Evolutionary conservation across 2,113 vertebrate genomes (phyloP), one percentile per base, ranked within the genome.

Genomic region (Cercocebus atys): DNA sequence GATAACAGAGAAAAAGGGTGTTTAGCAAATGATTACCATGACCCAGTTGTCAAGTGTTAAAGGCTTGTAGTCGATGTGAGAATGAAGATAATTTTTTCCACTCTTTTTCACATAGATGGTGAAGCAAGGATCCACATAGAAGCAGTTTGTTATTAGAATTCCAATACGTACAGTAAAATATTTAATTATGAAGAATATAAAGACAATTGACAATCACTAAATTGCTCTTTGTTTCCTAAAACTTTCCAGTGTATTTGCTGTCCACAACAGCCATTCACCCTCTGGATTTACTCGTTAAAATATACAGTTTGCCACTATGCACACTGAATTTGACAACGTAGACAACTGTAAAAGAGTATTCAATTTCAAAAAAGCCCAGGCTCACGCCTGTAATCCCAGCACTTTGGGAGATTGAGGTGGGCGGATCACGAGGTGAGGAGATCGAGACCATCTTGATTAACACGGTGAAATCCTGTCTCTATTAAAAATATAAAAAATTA

Each of bases 261-360:
- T 45, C 43, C 9, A 85, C 20, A 47, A 68, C 5, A 91, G 96
- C 76, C 43, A 2, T 50, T 11, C 7, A 83, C 12, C 10, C 0
- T 93, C 43, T n/a, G 45, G n/a, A 52, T 45, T 96, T 43, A 93
- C 91, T n/a, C 38, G 52, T 70, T 96, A 94, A 88, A 85, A 78
- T 0, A 30, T 85, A 70, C 23, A 89, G 55, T 47, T 66, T 98
- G 87, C 90, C 16, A 78, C 2, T 81, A 50, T 40, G 11, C 6
- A 57, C 57, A 35, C 66, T 92, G 0, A 81, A 20, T 97, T 73
- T 95, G 86, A 86, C 47, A 97, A 17, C 59, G 6, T 52, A 97
- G 79, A 82, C 32, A 94, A 79, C 61, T 88, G 76, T 86, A 97
- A n/a, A 70, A 81, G 5, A 82, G 32, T 13, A 10, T 93, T 88